phyloP scores from a whole-genome alignment of 37 sponge, comb jelly and placozoan genomes.

The Cliona cf. orientalis region DNA sequence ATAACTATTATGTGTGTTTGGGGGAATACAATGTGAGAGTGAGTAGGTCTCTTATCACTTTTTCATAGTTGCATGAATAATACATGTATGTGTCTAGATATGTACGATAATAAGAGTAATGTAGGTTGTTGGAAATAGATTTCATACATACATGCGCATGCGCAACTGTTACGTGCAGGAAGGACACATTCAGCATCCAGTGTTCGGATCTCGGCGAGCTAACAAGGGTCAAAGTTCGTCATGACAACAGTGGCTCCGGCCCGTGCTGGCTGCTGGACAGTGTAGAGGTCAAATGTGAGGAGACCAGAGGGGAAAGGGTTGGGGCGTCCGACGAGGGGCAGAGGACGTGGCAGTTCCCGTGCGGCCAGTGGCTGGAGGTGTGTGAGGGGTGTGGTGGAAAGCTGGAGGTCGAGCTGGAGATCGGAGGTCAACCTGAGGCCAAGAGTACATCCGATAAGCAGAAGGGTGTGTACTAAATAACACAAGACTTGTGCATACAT shows the following conservation, averaged over 20 bases:
- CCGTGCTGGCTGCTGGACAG: conserved; percentile 77
- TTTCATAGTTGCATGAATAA: no score
- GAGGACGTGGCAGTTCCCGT: conserved; percentile 63
- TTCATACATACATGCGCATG: neutral
- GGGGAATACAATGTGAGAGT: no score
- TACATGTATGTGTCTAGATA: no score
- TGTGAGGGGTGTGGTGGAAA: conserved; percentile 73
- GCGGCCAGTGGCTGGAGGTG: conserved; percentile 76
- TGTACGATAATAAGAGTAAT: no score
- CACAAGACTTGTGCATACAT: neutral
- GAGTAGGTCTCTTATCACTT: no score
- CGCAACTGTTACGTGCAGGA: neutral
- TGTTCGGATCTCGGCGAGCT: conserved; percentile 36
- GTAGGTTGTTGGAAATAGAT: no score
- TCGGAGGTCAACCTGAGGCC: neutral
- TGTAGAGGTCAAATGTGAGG: conserved; percentile 71
- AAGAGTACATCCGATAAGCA: no score
- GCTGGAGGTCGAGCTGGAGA: conserved; percentile 40
- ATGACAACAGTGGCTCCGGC: conserved; percentile 75
- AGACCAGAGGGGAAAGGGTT: conserved; percentile 18
- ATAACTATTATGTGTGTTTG: no score
- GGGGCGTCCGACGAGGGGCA: conserved; percentile 23
- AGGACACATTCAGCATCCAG: conserved; percentile 25
- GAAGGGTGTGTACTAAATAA: neutral
- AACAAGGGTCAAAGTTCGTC: conserved; percentile 50